phyloP scores from a whole-genome alignment of 2,797 vertebrate genomes.

The Crypturellus tataupa region DNA sequence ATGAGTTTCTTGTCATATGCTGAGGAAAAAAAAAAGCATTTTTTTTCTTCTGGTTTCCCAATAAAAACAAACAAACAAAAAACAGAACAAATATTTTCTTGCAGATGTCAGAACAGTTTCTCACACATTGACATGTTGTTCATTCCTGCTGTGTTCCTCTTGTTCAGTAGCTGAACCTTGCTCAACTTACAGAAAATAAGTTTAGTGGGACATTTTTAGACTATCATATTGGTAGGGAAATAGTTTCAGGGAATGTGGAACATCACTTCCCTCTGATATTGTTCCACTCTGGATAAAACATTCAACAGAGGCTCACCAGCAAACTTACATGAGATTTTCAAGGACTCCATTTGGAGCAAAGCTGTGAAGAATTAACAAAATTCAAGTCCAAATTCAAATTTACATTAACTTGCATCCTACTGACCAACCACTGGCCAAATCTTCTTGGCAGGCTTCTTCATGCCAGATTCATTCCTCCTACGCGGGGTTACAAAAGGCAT shows the following conservation, averaged over 20 bases:
- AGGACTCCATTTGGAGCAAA: background rate
- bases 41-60: slow-evolving; percentile 33
- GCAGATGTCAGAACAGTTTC: slow-evolving; percentile 24
- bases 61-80: background rate
- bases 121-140: background rate
- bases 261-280: background rate
- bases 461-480: background rate
- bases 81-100: background rate
- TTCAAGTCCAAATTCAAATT: background rate
- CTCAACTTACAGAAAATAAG: background rate
- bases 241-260: background rate
- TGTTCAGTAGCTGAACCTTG: background rate
- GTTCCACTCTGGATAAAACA: background rate
- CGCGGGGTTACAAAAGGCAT: background rate
- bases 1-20: background rate
- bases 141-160: slow-evolving; percentile 32
- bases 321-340: background rate
- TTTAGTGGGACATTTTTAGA: background rate
- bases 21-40: background rate
- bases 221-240: background rate
- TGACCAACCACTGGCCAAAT: background rate
- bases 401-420: accelerated
- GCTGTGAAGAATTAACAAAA: background rate
- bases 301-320: background rate
- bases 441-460: background rate